Base-by-base conservation (phyloP, 2,888 invertebrate genomes). In the Argynnis bischoffii region DNA sequence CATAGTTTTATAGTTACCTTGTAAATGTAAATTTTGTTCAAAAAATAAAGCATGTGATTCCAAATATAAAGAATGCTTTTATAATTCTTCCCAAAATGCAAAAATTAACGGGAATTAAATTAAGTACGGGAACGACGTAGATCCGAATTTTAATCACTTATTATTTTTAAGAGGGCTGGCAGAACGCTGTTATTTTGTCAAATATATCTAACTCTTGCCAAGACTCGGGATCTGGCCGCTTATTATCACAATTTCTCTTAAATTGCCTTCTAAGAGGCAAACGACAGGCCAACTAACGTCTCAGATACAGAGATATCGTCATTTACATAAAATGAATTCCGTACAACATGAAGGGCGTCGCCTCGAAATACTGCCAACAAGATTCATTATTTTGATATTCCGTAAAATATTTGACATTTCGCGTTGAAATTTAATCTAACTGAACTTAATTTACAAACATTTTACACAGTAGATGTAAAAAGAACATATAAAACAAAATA, bases 321-420 rank as follows among this genome's bases (percentile, higher is more conserved):
- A 86, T 87, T 87, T 85, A 81, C 86, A 84, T 87, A 79, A 83
- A 85, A 86, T 82, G 82, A 86, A 79, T 78, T 81, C 79, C 76
- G 78, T 67, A 78, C 78, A 76, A 75, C 78, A 73, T 76, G 70
- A 69, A 69, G 63, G 64, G 74, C 67, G 71, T 64, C 71, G 65
- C 66, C 72, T 71, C 66, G 68, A 74, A 60, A 71, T 68, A 70
- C 67, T 66, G 35, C 57, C 65, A 60, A 67, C 70, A 53, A 70
- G 57, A 57, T 63, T 55, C 68, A 26, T 63, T 47, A 48, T 61
- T 61, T 16, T 51, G 59, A 53, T 18, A 61, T 61, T 41, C 15
- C 50, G 35, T 54, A 26, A 26, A 21, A 46, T 63, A 56, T 57
- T 65, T 51, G 41, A 46, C 14, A 47, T 18, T 26, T 21, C 18